Base-by-base conservation (phyloP, 2,797 vertebrate species). In the Neopelma chrysocephalum region DNA sequence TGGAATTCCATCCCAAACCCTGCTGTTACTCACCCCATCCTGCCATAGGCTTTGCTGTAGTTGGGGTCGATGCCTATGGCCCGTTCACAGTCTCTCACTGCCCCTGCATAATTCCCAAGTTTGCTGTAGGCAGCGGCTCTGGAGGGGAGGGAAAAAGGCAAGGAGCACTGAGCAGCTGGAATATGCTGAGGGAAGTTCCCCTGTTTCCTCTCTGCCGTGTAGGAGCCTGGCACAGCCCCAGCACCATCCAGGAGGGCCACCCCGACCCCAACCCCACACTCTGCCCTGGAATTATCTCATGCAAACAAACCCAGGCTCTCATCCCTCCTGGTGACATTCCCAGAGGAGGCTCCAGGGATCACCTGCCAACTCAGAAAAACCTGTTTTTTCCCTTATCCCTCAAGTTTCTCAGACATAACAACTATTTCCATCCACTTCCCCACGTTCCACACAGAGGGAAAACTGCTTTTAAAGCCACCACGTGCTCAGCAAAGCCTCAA, bases 31-130 rank as follows among this genome's bases (percentile, higher is more conserved):
- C 93, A 99, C 99, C 99, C 99, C 99, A 99, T 99, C 69, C 99
- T 98, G 76, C 99, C 99, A 2, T 99, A 99, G 22, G 99, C 99
- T 97, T 99, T 99, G 98, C 99, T 99, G 98, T 99, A 99, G 97
- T 97, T 98, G 0, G 99, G 99, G 95, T 99, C 99, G 16, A 99
- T 99, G 94, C 98, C 92, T 77, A 99, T 99, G 84, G 99, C 99
- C 38, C 97, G 97, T 86, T 99, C 99, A 34, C 99, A 99, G 98
- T 99, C 99, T 89, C 98, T 98, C 61, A 99, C 99, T 0, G 99
- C 99, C 40, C 99, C 99, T 0, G 98, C 98, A 3, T 99, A 99
- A 96, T 99, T 99, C 3, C 99, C 99, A 6, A 99, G 97, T 94
- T 99, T 99, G 95, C 99, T 99, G 97, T 99, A 98, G 1, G 99